Evolutionary conservation across 2,888 invertebrate genomes (phyloP).

Genomic region (Rotaria sp.): DNA sequence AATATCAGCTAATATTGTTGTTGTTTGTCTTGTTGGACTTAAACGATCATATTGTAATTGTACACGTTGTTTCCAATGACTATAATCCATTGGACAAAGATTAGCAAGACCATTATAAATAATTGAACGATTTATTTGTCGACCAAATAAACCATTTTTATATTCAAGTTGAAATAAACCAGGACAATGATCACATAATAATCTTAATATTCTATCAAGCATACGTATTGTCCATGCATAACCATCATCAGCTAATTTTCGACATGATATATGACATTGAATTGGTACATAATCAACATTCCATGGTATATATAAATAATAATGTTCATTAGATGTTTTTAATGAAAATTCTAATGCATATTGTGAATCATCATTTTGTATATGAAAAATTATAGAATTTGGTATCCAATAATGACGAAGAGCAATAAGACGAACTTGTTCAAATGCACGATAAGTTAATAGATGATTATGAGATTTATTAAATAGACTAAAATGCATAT

Average conservation of each 20-base stretch:
- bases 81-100: not conserved
- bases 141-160: conserved; percentile 21
- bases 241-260: conserved; percentile 14
- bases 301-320: conserved; percentile 19
- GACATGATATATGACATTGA: conserved; percentile 17
- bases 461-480: not conserved
- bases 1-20: not conserved
- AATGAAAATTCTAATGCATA: conserved; percentile 10
- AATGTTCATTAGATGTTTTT: not conserved
- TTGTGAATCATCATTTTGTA: not conserved
- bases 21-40: not conserved
- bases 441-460: conserved; percentile 4
- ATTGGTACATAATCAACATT: not conserved
- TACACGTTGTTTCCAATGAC: conserved; percentile 19
- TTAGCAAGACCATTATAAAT: not conserved
- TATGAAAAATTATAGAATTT: not conserved
- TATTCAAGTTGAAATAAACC: conserved; percentile 8
- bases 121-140: not conserved
- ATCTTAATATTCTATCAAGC: conserved; percentile 4
- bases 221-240: conserved; percentile 19
- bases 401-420: conserved; percentile 7
- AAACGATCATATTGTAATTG: conserved; percentile 1
- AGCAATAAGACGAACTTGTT: conserved; percentile 13
- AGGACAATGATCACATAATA: conserved; percentile 19
- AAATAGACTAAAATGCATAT: not conserved